Base-by-base conservation (phyloP, 2,113 vertebrate species). In the Campylomormyrus tamandua region DNA sequence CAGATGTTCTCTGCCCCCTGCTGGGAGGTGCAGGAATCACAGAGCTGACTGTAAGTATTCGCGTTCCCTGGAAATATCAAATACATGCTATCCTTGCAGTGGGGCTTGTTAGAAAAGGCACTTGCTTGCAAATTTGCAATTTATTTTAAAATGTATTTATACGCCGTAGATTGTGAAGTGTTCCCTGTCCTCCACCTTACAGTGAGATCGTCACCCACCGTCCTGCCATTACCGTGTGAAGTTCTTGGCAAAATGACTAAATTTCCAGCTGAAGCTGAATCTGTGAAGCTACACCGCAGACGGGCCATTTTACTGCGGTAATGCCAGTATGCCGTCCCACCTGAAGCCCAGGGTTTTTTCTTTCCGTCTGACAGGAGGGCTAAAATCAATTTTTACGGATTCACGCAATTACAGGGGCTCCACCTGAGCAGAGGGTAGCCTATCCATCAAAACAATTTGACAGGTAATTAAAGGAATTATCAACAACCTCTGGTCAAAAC, bases 1-100 rank as follows among this genome's bases (percentile, higher is more conserved):
- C 95, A 96, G 94, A 94, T 95, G 95, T 94, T 95, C 90, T 89
- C 74, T 91, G 89, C 93, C 19, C 92, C 93, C 92, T 91, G 89
- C 92, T 92, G 91, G 74, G 86, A 91, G 90, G 87, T 50, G 88
- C 89, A 49, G 66, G 21, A 53, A 50, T 84, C 89, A 86, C 45
- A 90, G 85, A 87, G 86, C 70, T 31, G 50, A 45, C 87, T 90
- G 89, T 88, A 90, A 92, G 92, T 90, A 70, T 87, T 6, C 42
- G 13, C 17, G 45, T 77, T 77, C 89, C 84, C 88, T 83, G 42
- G 50, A 90, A 90, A 66, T 70, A 56, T 90, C 45, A 39, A 42
- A 62, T 39, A 17, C 50, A 90, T 88, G 89, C 53, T 66, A 66
- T 53, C 31, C 31, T 42, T 89, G 53, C 86, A 89, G 48, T 56